These are phyloP conservation scores for Diaprepes abbreviatus DNA, from an alignment of 2,888 invertebrate genomes.

Conservation along the genomic window DNA sequence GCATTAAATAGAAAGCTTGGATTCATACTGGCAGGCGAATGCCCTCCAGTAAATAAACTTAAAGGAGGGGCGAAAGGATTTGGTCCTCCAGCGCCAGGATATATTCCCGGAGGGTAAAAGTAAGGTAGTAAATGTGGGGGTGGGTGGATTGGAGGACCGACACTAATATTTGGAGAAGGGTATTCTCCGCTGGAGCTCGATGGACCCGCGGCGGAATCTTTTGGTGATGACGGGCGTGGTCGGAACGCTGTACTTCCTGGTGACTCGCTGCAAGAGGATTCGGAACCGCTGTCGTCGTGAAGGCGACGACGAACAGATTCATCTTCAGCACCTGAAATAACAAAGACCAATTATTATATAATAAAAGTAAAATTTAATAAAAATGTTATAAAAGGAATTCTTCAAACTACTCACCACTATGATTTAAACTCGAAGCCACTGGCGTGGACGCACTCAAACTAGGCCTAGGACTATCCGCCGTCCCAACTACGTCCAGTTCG, in stretches of 20 bases:
- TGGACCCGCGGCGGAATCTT: slow-evolving; percentile 65
- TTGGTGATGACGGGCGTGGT: slow-evolving; percentile 68
- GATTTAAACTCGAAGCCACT: slow-evolving; percentile 60
- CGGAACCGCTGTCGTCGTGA: slow-evolving; percentile 78
- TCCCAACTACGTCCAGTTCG: slow-evolving; percentile 91
- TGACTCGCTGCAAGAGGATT: slow-evolving; percentile 81
- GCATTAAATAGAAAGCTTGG: slow-evolving; percentile 91
- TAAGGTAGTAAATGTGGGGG: slow-evolving; percentile 91
- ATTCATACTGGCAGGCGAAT: slow-evolving; percentile 80
- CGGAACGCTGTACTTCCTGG: slow-evolving; percentile 66
- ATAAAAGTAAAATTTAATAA: background rate
- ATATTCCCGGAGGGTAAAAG: slow-evolving; percentile 91
- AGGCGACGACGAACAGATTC: slow-evolving; percentile 69
- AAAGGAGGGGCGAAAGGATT: slow-evolving; percentile 79
- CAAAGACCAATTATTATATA: background rate
- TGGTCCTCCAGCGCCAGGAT: slow-evolving; percentile 76
- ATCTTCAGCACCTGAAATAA: slow-evolving; percentile 62
- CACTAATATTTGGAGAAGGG: slow-evolving; percentile 92
- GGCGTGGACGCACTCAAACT: slow-evolving; percentile 68
- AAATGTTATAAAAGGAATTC: background rate
- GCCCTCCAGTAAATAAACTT: slow-evolving; percentile 72
- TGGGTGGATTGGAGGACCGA: slow-evolving; percentile 94
- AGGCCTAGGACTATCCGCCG: slow-evolving; percentile 84
- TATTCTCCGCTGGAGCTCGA: slow-evolving; percentile 76
- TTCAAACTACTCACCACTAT: slow-evolving; percentile 59